Base-by-base conservation (phyloP, 2,888 invertebrate species). In the Erannis defoliaria region DNA sequence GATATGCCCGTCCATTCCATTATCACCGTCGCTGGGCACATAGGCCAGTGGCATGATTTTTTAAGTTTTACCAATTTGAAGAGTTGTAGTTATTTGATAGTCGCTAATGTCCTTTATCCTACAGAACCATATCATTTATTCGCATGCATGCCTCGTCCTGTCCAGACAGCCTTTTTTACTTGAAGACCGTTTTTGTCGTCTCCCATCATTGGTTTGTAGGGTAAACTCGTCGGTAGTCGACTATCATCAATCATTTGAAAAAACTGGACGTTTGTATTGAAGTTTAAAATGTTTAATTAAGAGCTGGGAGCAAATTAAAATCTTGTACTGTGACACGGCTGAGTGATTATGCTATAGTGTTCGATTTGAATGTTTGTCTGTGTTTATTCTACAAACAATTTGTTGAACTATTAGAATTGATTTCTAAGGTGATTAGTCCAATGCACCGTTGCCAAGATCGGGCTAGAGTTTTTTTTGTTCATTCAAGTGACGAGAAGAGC, bases 211-310 rank as follows among this genome's bases (percentile, higher is more conserved):
- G 73, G 72, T 71, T 66, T 67, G 73, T 72, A 75, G 73, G 64
- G 73, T 75, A 73, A 71, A 69, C 59, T 49, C 23, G 16, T 43
- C 53, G 26, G 49, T 49, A 29, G 35, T 54, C 46, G 53, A 46
- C 58, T 14, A 19, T 67, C 73, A 79, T 79, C 76, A 76, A 79
- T 79, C 78, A 79, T 64, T 46, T 43, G 50, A 70, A 75, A 78
- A 73, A 75, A 68, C 62, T 21, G 59, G 42, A 31, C 66, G 60
- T 74, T 73, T 72, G 68, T 74, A 46, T 46, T 19, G 46, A 61
- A 29, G 42, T 50, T 55, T 60, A 55, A 60, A 60, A 35, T 58
- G 58, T 62, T 55, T 59, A 64, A 67, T 67, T 64, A 66, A 62
- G 58, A 57, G 19, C n/a, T 49, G 19, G 23, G 19, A 26, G n/a